phyloP scores from a whole-genome alignment of 1,140 invertebrate genomes.

The Drosophila ogumai region DNA sequence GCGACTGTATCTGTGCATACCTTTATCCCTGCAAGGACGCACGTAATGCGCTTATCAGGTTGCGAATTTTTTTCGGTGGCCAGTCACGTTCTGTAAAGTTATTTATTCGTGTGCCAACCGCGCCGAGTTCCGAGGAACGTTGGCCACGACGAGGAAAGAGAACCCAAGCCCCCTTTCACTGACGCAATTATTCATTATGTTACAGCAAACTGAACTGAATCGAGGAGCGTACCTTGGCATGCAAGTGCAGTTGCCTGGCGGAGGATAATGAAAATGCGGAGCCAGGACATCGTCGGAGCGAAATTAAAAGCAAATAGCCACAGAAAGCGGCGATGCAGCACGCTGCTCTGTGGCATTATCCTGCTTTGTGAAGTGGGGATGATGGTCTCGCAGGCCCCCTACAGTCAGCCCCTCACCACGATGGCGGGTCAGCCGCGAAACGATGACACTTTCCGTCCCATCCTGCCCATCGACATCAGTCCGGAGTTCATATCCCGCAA shows the following conservation, averaged over 20 bases:
- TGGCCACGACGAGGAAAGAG: constrained; percentile 5
- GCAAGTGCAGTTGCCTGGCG: constrained; percentile 51
- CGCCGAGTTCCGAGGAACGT: constrained; percentile 29
- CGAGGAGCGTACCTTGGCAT: constrained; percentile 46
- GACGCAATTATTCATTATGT: constrained; percentile 36
- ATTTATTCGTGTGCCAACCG: constrained; percentile 49
- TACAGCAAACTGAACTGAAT: constrained; percentile 33
- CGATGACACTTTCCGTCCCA: constrained; percentile 74
- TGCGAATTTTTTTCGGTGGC: constrained; percentile 31
- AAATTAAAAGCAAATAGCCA: constrained; percentile 77
- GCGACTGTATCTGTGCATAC: constrained; percentile 4
- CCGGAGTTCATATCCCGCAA: constrained; percentile 80
- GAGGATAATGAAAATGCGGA: constrained; percentile 65
- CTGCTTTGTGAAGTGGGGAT: constrained; percentile 47
- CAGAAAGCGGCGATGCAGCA: constrained; percentile 64
- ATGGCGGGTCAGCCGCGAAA: constrained; percentile 59
- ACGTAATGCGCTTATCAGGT: constrained; percentile 38
- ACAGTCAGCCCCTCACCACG: constrained; percentile 71
- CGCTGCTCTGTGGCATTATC: constrained; percentile 33
- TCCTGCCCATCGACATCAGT: constrained; percentile 73
- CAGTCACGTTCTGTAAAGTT: constrained; percentile 64
- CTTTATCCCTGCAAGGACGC: constrained; percentile 27
- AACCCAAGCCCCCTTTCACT: constrained; percentile 13
- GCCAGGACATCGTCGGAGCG: constrained; percentile 38
- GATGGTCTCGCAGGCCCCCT: constrained; percentile 14